Conservation (phyloP, 2,888 invertebrate genomes). For the Ichneumoninae sp. region DNA sequence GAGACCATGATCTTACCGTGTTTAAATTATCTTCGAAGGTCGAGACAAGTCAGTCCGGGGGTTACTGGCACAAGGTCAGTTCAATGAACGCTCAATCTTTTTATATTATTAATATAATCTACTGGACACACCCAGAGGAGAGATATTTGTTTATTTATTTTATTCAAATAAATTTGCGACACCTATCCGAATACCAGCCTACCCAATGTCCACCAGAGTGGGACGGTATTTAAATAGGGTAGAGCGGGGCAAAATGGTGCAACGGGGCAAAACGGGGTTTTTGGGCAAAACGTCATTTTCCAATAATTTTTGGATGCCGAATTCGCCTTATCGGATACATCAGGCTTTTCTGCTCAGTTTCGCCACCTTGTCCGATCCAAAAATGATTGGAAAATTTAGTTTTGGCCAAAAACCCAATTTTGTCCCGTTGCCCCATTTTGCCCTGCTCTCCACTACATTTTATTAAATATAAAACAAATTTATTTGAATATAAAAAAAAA, state of each 20-base stretch:
- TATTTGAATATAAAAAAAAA: not conserved
- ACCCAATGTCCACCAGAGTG: not conserved
- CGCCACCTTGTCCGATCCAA: too few relatives aligned
- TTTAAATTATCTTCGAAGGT: conserved; percentile 68
- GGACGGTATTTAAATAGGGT: not conserved
- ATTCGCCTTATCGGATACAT: too few relatives aligned
- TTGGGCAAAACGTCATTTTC: too few relatives aligned
- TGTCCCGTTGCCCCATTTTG: too few relatives aligned
- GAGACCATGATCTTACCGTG: conserved; percentile 61
- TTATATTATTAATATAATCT: conserved; percentile 33
- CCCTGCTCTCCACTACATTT: not conserved
- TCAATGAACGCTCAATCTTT: conserved; percentile 62
- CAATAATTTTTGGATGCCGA: too few relatives aligned
- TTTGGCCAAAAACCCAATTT: too few relatives aligned
- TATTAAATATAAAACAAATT: not conserved
- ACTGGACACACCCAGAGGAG: not conserved
- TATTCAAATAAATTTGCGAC: not conserved
- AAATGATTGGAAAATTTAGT: too few relatives aligned
- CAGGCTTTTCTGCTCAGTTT: too few relatives aligned
- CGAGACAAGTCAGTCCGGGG: conserved; percentile 66
- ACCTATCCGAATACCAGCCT: not conserved
- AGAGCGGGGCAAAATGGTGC: too few relatives aligned
- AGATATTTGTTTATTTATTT: not conserved
- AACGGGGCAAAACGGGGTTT: too few relatives aligned
- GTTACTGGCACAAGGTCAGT: conserved; percentile 67